Conservation (phyloP, 2,888 invertebrate species). For the Steromphala cineraria region DNA sequence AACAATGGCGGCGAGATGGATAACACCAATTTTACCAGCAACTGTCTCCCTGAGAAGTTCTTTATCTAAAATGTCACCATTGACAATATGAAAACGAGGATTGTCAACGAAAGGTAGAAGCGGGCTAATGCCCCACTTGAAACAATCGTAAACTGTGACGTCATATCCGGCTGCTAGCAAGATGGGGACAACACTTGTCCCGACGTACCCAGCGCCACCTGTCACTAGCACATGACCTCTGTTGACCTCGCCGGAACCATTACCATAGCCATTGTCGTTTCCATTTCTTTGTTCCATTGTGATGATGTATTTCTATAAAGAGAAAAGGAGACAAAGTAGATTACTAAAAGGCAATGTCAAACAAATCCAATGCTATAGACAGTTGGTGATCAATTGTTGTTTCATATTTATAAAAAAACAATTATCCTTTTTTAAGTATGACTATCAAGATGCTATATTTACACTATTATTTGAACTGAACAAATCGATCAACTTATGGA, state of each 20-base stretch:
- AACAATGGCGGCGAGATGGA: constrained; percentile 74
- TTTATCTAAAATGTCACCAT: constrained; percentile 68
- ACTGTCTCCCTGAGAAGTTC: constrained; percentile 55
- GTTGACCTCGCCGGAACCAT: neutral
- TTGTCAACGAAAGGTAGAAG: constrained; percentile 61
- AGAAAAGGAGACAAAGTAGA: too few relatives aligned
- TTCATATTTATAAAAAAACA: too few relatives aligned
- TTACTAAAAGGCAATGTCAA: too few relatives aligned
- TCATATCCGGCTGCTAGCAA: constrained; percentile 69
- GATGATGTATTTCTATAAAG: too few relatives aligned
- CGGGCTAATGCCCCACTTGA: constrained; percentile 69
- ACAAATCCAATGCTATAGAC: too few relatives aligned
- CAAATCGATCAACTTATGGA: too few relatives aligned
- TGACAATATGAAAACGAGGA: constrained; percentile 52
- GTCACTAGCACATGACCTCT: constrained; percentile 59
- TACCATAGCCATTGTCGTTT: too few relatives aligned
- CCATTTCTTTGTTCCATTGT: too few relatives aligned
- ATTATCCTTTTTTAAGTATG: too few relatives aligned
- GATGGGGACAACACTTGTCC: constrained; percentile 72
- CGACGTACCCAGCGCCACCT: constrained; percentile 75
- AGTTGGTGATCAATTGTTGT: too few relatives aligned
- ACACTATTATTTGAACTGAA: too few relatives aligned
- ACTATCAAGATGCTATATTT: too few relatives aligned
- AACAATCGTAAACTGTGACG: constrained; percentile 73
- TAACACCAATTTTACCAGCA: constrained; percentile 60